Evolutionary conservation across 2,888 invertebrate genomes (phyloP).

Genomic region (Sinentomon sp.): DNA sequence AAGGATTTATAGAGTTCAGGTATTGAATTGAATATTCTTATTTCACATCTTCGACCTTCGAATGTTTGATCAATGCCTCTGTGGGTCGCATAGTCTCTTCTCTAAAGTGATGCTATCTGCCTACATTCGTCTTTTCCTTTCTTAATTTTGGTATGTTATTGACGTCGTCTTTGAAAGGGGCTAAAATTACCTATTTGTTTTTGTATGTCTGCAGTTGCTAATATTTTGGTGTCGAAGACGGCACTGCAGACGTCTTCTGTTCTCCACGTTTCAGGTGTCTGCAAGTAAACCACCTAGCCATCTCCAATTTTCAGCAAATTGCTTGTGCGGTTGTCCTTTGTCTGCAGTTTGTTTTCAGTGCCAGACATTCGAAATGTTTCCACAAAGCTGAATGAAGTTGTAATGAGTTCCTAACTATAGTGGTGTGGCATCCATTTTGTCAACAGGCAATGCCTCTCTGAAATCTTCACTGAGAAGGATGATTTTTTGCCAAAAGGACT

Average conservation of each 20-base stretch:
- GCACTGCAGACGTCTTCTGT: too few relatives aligned
- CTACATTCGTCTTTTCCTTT: too few relatives aligned
- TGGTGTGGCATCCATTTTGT: conserved; percentile 5
- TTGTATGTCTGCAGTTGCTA: too few relatives aligned
- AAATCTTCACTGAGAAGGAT: conserved; percentile 14
- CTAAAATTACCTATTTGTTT: too few relatives aligned
- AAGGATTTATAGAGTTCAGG: conserved; percentile 13
- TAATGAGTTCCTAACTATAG: conserved; percentile 8
- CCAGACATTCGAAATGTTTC: conserved; percentile 8
- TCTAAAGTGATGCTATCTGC: conserved; percentile 4
- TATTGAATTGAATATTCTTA: conserved; percentile 12
- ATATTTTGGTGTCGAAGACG: too few relatives aligned
- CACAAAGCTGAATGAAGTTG: conserved; percentile 7
- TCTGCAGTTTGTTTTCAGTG: conserved; percentile 10
- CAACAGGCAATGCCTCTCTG: conserved; percentile 11
- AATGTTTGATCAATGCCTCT: conserved; percentile 10
- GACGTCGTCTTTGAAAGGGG: too few relatives aligned
- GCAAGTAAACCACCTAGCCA: too few relatives aligned
- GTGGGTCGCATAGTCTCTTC: too few relatives aligned
- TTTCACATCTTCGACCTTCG: background rate
- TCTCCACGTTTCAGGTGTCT: too few relatives aligned
- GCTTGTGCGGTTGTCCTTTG: background rate
- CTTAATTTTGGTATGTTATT: too few relatives aligned
- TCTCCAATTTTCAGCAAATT: conserved; percentile 8
- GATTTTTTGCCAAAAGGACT: too few relatives aligned